Conservation (phyloP, 2,888 invertebrate genomes). For the Augiades crinisus region DNA sequence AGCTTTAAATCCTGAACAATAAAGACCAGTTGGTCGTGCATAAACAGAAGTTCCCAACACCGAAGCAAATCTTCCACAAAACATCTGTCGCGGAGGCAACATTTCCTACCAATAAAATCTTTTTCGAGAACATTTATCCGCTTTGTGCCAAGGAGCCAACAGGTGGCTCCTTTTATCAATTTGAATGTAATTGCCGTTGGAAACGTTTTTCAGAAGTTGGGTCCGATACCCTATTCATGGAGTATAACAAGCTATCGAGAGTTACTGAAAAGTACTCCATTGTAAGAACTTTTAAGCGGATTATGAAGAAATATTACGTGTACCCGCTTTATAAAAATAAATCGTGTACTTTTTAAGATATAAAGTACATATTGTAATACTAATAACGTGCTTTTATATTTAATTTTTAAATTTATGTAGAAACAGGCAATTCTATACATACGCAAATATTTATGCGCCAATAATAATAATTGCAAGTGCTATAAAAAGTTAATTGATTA, state of each 20-base stretch:
- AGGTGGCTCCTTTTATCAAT: conserved; percentile 72
- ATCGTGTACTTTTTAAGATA: too few species aligned
- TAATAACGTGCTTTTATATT: too few species aligned
- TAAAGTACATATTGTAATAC: too few species aligned
- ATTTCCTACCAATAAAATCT: conserved; percentile 67
- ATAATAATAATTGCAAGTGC: too few species aligned
- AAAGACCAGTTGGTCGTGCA: conserved; percentile 43
- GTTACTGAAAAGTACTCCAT: conserved; percentile 22
- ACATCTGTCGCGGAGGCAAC: conserved; percentile 58
- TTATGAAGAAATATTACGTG: neutral
- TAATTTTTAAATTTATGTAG: too few species aligned
- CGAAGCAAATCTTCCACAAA: conserved; percentile 56
- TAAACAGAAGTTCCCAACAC: conserved; percentile 56
- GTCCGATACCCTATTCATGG: conserved; percentile 31
- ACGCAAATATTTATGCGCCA: too few species aligned
- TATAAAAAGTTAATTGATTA: too few species aligned
- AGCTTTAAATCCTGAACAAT: conserved; percentile 42
- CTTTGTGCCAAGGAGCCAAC: conserved; percentile 52
- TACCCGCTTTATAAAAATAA: neutral
- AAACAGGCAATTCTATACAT: too few species aligned
- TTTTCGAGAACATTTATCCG: conserved; percentile 58
- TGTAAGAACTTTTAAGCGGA: conserved; percentile 15
- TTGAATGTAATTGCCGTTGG: conserved; percentile 67
- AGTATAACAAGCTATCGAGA: conserved; percentile 29
- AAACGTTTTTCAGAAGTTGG: conserved; percentile 40